Evolutionary conservation across 1,140 invertebrate genomes (phyloP).

Genomic region (Ceratina australensis): DNA sequence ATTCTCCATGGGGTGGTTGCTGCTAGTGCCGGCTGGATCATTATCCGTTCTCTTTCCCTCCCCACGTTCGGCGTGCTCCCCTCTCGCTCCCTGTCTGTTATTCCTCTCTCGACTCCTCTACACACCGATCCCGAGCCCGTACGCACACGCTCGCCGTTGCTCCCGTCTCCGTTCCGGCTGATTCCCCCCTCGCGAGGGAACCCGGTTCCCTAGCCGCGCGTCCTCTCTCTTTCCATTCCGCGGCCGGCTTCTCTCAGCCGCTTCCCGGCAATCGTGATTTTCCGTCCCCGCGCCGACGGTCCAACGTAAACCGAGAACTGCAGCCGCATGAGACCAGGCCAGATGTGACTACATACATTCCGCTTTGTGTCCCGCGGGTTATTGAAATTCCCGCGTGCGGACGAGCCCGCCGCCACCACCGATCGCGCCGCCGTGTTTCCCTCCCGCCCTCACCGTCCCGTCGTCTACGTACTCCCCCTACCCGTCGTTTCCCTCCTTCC

Average conservation of each 20-base stretch:
- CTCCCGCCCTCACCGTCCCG: slow-evolving; percentile 20
- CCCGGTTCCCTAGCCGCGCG: neutral
- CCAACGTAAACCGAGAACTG: slow-evolving; percentile 71
- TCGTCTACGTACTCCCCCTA: slow-evolving; percentile 58
- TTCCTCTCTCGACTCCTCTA: neutral
- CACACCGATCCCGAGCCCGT: neutral
- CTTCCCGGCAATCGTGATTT: slow-evolving; percentile 70
- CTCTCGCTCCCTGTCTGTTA: slow-evolving; percentile 13
- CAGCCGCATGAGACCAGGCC: slow-evolving; percentile 73
- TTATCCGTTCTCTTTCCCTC: slow-evolving; percentile 57
- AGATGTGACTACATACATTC: slow-evolving; percentile 72
- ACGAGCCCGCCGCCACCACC: slow-evolving; percentile 32
- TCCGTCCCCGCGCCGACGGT: slow-evolving; percentile 66
- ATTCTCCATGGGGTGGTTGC: slow-evolving; percentile 53
- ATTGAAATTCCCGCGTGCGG: slow-evolving; percentile 70
- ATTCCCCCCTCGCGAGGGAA: neutral
- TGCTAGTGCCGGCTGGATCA: slow-evolving; percentile 58
- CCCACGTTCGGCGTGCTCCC: slow-evolving; percentile 22
- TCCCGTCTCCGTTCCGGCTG: neutral
- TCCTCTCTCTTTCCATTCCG: slow-evolving; percentile 11
- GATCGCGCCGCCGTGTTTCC: slow-evolving; percentile 51
- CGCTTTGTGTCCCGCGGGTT: slow-evolving; percentile 74
- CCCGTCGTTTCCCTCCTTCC: slow-evolving; percentile 58
- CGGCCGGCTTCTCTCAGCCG: slow-evolving; percentile 27
- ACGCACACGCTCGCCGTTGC: neutral